Percentiles rank a stretch among this genome's conserved stretches.
These are phyloP conservation scores for Hyles lineata DNA, from an alignment of 2,888 invertebrate genomes.

Conservation along the genomic window DNA sequence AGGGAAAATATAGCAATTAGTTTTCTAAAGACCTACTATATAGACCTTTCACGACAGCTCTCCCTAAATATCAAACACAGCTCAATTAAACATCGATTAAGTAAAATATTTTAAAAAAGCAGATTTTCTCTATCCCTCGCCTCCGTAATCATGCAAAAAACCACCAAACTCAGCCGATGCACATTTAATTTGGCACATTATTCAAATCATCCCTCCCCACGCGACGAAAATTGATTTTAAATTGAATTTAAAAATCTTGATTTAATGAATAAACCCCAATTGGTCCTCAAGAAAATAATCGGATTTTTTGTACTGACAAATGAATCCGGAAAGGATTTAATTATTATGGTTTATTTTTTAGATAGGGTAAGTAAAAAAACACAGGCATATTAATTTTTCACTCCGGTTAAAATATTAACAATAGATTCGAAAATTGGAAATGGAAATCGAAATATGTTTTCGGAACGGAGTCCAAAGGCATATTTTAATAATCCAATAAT, in stretches of 20 bases:
- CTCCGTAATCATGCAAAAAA: conserved; percentile 8
- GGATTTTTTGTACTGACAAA: conserved; percentile 4
- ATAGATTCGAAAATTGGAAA: no score
- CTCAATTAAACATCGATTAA: no score
- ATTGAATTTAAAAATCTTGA: conserved; percentile 33
- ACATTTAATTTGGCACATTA: conserved; percentile 28
- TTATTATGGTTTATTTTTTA: not conserved
- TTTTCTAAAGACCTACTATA: not conserved
- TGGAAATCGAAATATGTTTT: no score
- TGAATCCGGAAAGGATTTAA: not conserved
- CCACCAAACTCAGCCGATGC: not conserved
- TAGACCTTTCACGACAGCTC: not conserved
- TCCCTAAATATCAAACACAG: not conserved
- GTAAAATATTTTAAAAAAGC: not conserved
- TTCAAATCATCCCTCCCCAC: conserved; percentile 27
- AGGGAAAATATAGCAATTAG: no score
- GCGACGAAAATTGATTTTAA: conserved; percentile 31
- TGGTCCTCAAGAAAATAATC: not conserved
- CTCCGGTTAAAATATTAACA: no score
- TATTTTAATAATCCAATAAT: no score
- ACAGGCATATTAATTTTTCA: not conserved
- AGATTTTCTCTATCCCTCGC: not conserved
- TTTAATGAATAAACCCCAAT: conserved; percentile 45
- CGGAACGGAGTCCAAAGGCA: no score
- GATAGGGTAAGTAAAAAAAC: not conserved